Percentiles rank a stretch among this genome's conserved stretches.
Evolutionary conservation across 1,140 invertebrate genomes (phyloP).

Genomic region (Drosophila sproati): DNA sequence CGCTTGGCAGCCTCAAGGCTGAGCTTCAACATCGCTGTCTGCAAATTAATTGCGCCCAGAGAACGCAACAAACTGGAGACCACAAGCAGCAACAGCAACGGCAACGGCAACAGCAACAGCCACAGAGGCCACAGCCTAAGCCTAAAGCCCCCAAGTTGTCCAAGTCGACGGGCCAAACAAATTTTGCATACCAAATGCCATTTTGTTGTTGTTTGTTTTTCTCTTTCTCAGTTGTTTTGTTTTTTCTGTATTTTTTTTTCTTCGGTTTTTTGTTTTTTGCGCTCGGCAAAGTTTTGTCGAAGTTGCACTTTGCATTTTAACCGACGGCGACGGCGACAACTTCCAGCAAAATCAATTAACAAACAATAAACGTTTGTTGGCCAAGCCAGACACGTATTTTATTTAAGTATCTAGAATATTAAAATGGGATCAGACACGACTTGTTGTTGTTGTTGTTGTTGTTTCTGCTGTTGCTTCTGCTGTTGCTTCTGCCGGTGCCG

Average conservation of each 20-base stretch:
- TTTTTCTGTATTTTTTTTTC: too few species aligned
- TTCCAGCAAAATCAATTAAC: conserved; percentile 83
- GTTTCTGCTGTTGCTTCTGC: background rate
- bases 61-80: conserved; percentile 13
- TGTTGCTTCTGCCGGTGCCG: too few species aligned
- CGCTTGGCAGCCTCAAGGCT: conserved; percentile 68
- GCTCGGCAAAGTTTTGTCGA: conserved; percentile 36
- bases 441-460: conserved; percentile 36
- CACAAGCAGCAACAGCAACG: background rate
- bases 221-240: background rate
- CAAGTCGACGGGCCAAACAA: conserved; percentile 67
- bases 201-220: conserved; percentile 17
- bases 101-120: background rate
- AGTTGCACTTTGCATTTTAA: conserved; percentile 84
- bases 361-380: conserved; percentile 84
- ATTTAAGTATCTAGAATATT: conserved; percentile 84
- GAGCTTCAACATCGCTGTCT: conserved; percentile 60
- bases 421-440: conserved; percentile 84
- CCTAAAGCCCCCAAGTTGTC: conserved; percentile 32
- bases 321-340: conserved; percentile 53
- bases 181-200: conserved; percentile 81
- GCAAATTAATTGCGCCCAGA: conserved; percentile 77
- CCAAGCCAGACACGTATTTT: conserved; percentile 82
- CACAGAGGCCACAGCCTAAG: background rate
- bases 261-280: conserved; percentile 1